phyloP scores from a whole-genome alignment of 2,888 invertebrate genomes.

The Biston stratarius region DNA sequence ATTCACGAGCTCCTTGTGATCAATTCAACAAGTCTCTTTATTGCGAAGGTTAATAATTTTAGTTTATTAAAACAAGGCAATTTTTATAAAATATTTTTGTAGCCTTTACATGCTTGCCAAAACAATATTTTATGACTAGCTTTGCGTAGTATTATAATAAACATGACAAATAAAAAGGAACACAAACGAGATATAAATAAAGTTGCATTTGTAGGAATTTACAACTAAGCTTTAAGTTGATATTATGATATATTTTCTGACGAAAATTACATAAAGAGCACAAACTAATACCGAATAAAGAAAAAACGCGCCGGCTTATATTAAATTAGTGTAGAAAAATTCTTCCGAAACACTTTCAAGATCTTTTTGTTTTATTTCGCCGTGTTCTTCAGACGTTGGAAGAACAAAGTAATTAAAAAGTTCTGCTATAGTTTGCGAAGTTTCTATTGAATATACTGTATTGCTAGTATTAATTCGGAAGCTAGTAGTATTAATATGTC shows the following conservation, averaged over 20 bases:
- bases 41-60: no score
- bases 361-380: slow-evolving; percentile 56
- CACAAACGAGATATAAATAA: no score
- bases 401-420: slow-evolving; percentile 72
- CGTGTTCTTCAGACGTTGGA: slow-evolving; percentile 56
- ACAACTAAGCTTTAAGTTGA: no score
- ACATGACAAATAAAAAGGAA: no score
- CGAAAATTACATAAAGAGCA: slow-evolving; percentile 23
- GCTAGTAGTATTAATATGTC: slow-evolving; percentile 45
- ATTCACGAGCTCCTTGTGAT: no score
- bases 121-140: no score
- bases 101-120: no score
- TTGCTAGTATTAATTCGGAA: slow-evolving; percentile 29
- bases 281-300: slow-evolving; percentile 37
- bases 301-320: slow-evolving; percentile 41
- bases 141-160: no score
- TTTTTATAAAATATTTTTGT: no score
- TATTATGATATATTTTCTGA: neutral
- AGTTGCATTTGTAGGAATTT: no score
- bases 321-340: slow-evolving; percentile 50
- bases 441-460: slow-evolving; percentile 47
- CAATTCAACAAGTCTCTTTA: no score
- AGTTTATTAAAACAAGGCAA: no score
- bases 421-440: slow-evolving; percentile 60
- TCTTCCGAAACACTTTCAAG: slow-evolving; percentile 51